Evolutionary conservation across 2,888 invertebrate species (phyloP), one percentile per base, ranked within the genome.

Genomic region (Abscondita cerata): DNA sequence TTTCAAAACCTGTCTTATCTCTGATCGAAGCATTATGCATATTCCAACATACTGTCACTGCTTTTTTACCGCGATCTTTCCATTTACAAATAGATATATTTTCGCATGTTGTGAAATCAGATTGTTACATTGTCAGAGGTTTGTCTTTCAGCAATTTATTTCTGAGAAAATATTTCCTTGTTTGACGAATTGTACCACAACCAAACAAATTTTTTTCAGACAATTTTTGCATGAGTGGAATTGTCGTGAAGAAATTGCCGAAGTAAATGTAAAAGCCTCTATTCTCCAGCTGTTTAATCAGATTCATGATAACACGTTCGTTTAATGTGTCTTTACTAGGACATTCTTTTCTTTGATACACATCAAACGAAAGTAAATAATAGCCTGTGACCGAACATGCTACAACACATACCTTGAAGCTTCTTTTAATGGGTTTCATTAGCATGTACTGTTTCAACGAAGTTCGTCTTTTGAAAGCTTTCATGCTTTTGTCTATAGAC

Each of bases 1-100:
- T 59, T 71, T 63, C 44, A 64, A 48, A 16, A 72, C 70, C 18
- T 19, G 12, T 11, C 52, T 20, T 36, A 36, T 36, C 36, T 36
- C 2, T 12, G 11, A 36, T n/a, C n/a, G n/a, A n/a, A 36, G 36
- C 36, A 12, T 36, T 36, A 36, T 36, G 11, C 11, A 36, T 36
- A 36, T 9, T 36, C 5, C 36, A 8, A 36, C 36, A 36, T 2
- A 9, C 11, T 36, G 36, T 36, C 36, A 36, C 4, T 9, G 36
- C 11, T 59, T 72, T 41, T 41, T 15, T 9, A 8, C 41, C 15
- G 72, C 69, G 66, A 62, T 73, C 72, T 68, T 72, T 73, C 71
- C 72, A 71, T 60, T 74, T 74, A 9, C 38, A 41, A 47, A 75
- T 59, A 18, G 68, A 69, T 51, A n/a, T n/a, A 72, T 66, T 40